Conservation (phyloP, 2,888 invertebrate species). For the Drosophila borborema region DNA sequence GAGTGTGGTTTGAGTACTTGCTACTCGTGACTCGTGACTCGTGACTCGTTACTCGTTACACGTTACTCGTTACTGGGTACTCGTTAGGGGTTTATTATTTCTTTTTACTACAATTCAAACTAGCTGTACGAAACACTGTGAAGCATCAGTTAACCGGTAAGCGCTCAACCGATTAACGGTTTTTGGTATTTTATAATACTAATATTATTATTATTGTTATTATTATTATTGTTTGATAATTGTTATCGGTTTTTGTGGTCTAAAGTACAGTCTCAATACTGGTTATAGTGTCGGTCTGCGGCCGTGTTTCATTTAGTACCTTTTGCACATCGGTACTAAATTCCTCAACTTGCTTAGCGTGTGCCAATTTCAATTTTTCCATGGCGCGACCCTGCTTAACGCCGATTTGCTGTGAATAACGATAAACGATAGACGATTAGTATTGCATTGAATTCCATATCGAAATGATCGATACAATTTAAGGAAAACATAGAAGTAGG, state of each 20-base stretch:
- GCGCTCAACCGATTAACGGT: constrained; percentile 4
- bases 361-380: constrained; percentile 95
- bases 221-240: constrained; percentile 5
- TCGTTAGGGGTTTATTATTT: constrained; percentile 5
- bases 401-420: constrained; percentile 87
- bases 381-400: constrained; percentile 96
- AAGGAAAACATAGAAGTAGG: neutral
- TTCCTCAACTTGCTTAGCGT: constrained; percentile 96
- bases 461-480: neutral
- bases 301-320: constrained; percentile 86
- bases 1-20: constrained; percentile 25
- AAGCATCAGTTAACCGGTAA: constrained; percentile 3
- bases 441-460: neutral
- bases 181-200: constrained; percentile 8
- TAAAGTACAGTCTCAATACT: constrained; percentile 85
- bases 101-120: constrained; percentile 32
- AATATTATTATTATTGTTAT: neutral
- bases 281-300: constrained; percentile 79
- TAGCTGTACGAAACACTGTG: constrained; percentile 33
- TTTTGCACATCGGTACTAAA: constrained; percentile 94
- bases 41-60: constrained; percentile 22
- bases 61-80: constrained; percentile 7
- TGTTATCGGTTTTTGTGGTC: constrained; percentile 49
- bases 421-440: constrained; percentile 34
- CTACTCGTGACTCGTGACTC: constrained; percentile 25